A percentile compares a stretch with the other conserved stretches of the same genome.
Conservation (phyloP, 2,113 vertebrate species). For the Cyprinodon brontotheroides region DNA sequence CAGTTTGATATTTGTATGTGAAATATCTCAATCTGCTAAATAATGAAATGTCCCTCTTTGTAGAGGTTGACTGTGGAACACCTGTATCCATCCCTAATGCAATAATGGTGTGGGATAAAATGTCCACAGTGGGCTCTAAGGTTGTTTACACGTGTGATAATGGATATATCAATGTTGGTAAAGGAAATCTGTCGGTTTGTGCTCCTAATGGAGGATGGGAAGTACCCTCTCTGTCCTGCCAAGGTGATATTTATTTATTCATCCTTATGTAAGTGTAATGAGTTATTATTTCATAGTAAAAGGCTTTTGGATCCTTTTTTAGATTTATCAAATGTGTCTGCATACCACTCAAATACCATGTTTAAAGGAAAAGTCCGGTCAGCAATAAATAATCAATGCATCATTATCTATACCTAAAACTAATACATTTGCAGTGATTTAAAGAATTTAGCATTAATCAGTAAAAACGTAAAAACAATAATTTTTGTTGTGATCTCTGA, state of each 20-base stretch:
- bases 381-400: no score
- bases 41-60: slow-evolving; percentile 31
- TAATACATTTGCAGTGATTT: no score
- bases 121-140: slow-evolving; percentile 62
- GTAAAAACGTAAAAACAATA: no score
- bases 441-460: no score
- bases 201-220: slow-evolving; percentile 75
- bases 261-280: not conserved
- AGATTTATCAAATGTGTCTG: not conserved
- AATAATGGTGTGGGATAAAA: slow-evolving; percentile 59
- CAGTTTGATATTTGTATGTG: not conserved
- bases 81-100: slow-evolving; percentile 59
- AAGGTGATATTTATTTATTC: slow-evolving; percentile 69
- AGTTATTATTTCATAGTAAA: not conserved
- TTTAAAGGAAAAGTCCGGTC: no score
- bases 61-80: slow-evolving; percentile 69
- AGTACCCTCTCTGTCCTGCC: slow-evolving; percentile 64
- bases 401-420: no score
- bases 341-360: not conserved
- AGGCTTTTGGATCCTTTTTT: not conserved
- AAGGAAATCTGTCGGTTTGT: slow-evolving; percentile 70
- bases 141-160: slow-evolving; percentile 68
- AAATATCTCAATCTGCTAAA: not conserved
- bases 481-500: no score
- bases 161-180: slow-evolving; percentile 63